Percentiles rank a stretch among this genome's conserved stretches.
These are phyloP conservation scores for Biston stratarius DNA, from an alignment of 2,888 invertebrate species.

Conservation along the genomic window DNA sequence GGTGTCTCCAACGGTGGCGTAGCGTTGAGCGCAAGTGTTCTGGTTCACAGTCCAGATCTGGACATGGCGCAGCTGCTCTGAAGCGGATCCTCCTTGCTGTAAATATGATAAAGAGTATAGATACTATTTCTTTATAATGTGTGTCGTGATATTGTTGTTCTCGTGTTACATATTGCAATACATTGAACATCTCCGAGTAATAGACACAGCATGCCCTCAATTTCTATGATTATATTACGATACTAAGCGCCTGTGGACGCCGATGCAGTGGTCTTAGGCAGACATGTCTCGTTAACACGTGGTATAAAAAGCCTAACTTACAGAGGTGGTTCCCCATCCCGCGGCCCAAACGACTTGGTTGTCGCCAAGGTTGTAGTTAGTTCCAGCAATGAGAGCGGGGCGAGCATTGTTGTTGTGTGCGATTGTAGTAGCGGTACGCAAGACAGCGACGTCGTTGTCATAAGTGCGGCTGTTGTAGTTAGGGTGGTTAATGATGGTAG, in stretches of 20 bases:
- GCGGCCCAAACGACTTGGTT: conserved; percentile 65
- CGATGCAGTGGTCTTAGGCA: no score
- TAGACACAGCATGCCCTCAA: no score
- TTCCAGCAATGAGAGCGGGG: conserved; percentile 54
- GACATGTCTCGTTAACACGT: neutral
- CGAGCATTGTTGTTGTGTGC: conserved; percentile 48
- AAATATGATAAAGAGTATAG: conserved; percentile 9
- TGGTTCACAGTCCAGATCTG: conserved; percentile 56
- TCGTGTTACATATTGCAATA: no score
- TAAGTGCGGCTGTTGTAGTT: conserved; percentile 52
- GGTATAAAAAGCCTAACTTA: conserved; percentile 40
- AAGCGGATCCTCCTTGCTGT: conserved; percentile 25
- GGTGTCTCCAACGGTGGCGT: conserved; percentile 29
- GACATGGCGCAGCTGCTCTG: conserved; percentile 53
- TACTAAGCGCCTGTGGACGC: no score
- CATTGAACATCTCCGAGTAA: no score
- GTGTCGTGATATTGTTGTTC: no score
- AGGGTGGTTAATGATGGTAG: conserved; percentile 55
- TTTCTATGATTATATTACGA: neutral
- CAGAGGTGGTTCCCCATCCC: conserved; percentile 72
- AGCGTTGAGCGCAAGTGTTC: conserved; percentile 46
- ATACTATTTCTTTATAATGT: no score
- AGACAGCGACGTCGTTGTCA: conserved; percentile 65
- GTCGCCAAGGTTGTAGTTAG: conserved; percentile 57
- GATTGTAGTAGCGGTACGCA: conserved; percentile 54